A percentile compares a stretch with the other conserved stretches of the same genome.
Evolutionary conservation across 1,140 invertebrate species (phyloP).

Genomic region (Heliconius melpomene): DNA sequence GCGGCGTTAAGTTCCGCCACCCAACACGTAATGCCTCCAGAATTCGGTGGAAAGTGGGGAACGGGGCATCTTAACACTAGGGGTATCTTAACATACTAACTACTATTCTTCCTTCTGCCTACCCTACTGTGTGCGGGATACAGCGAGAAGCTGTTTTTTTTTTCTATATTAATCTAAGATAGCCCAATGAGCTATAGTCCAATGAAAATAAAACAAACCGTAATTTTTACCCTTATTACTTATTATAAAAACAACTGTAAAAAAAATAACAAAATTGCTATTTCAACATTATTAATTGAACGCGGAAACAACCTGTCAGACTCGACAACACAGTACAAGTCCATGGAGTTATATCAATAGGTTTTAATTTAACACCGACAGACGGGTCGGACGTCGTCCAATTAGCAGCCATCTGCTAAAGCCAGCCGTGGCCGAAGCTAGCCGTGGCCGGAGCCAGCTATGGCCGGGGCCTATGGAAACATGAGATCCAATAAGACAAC

Average conservation of each 20-base stretch:
- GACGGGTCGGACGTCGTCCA: constrained; percentile 46
- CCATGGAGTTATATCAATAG: constrained; percentile 43
- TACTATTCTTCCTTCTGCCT: too few species aligned
- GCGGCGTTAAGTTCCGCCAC: too few species aligned
- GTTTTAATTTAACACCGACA: constrained; percentile 45
- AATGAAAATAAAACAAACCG: background rate
- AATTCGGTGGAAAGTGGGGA: too few species aligned
- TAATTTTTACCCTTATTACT: background rate
- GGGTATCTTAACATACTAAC: too few species aligned
- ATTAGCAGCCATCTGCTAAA: constrained; percentile 41
- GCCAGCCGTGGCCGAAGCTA: background rate
- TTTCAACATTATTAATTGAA: background rate
- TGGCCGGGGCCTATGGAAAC: constrained; percentile 21
- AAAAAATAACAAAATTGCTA: background rate
- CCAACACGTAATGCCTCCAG: too few species aligned
- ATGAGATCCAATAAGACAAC: constrained; percentile 22
- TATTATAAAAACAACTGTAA: background rate
- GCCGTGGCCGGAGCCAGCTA: background rate
- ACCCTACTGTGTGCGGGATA: too few species aligned
- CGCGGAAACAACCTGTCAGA: background rate
- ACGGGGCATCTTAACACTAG: too few species aligned
- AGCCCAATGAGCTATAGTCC: background rate
- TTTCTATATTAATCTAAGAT: background rate
- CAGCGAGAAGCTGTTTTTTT: too few species aligned
- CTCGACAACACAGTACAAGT: background rate